Evolutionary conservation across 1,140 invertebrate species (phyloP).

Genomic region (Doryteuthis pealeii): DNA sequence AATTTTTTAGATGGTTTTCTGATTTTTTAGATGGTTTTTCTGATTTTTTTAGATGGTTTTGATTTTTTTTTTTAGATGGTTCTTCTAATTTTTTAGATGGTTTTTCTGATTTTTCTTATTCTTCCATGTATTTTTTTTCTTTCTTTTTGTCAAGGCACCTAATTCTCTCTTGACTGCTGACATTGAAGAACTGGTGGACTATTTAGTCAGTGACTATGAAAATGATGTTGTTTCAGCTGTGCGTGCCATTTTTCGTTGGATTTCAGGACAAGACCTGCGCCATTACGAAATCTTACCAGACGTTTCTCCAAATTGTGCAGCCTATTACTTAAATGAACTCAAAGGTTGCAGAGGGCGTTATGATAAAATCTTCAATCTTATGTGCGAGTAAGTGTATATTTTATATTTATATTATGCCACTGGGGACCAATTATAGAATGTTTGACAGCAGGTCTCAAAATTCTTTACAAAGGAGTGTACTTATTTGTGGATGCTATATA

Average conservation of each 20-base stretch:
- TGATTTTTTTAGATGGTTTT: too few species aligned
- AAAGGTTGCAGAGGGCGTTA: constrained; percentile 36
- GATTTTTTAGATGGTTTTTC: too few species aligned
- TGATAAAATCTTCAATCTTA: constrained; percentile 50
- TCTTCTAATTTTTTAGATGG: too few species aligned
- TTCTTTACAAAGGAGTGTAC: too few species aligned
- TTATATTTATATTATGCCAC: neutral
- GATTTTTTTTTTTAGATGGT: too few species aligned
- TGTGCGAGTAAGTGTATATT: constrained; percentile 49
- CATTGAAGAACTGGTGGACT: neutral
- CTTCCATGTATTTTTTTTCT: neutral
- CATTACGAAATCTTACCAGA: neutral
- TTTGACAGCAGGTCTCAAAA: too few species aligned
- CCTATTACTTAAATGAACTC: neutral
- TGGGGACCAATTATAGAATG: too few species aligned
- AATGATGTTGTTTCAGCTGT: neutral
- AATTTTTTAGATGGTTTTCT: too few species aligned
- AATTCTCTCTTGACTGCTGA: neutral
- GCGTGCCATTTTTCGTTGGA: neutral
- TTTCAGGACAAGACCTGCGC: neutral
- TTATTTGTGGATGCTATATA: too few species aligned
- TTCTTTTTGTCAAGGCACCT: neutral
- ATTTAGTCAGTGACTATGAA: neutral
- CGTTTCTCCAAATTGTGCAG: neutral
- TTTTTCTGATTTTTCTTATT: too few species aligned